Base-by-base conservation (phyloP, 1,140 invertebrate genomes). In the Agrilus planipennis region DNA sequence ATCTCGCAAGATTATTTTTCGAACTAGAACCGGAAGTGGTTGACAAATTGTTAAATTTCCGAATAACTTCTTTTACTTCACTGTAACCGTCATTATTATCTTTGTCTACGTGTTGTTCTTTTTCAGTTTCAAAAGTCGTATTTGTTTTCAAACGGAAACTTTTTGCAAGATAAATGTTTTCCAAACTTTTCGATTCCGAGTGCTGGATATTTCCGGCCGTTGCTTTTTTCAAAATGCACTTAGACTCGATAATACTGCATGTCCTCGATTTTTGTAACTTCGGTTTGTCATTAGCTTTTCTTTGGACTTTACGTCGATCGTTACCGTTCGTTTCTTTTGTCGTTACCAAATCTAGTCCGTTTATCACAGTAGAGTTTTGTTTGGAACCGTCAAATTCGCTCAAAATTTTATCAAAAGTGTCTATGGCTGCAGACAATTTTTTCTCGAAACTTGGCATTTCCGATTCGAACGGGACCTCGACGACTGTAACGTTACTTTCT, bases 321-420 rank as follows among this genome's bases (percentile, higher is more conserved):
- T n/a, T n/a, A 57, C 54, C 27, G 44, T 3, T 52, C 1, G 47
- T 51, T 7, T 42, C 34, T n/a, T n/a, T n/a, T n/a, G n/a, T n/a
- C n/a, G n/a, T n/a, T n/a, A n/a, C n/a, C n/a, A n/a, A n/a, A n/a
- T n/a, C n/a, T n/a, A n/a, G n/a, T n/a, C n/a, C n/a, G n/a, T n/a
- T n/a, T n/a, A n/a, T n/a, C n/a, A n/a, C n/a, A n/a, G n/a, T n/a
- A n/a, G 7, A 29, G 34, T 49, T 44, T 4, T 40, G 38, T 54
- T 52, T 4, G 47, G 40, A 19, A 54, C 18, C 15, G 6, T 17
- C 47, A 36, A 54, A 60, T 35, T 74, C 70, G 16, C 64, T 66
- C 37, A 76, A 45, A 41, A 77, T 74, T 59, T 72, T 75, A 53
- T 78, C 76, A 44, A 78, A 78, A 31, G 71, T 75, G 52, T 76